Conservation (phyloP, 2,113 vertebrate species). For the Mirza zaza region DNA sequence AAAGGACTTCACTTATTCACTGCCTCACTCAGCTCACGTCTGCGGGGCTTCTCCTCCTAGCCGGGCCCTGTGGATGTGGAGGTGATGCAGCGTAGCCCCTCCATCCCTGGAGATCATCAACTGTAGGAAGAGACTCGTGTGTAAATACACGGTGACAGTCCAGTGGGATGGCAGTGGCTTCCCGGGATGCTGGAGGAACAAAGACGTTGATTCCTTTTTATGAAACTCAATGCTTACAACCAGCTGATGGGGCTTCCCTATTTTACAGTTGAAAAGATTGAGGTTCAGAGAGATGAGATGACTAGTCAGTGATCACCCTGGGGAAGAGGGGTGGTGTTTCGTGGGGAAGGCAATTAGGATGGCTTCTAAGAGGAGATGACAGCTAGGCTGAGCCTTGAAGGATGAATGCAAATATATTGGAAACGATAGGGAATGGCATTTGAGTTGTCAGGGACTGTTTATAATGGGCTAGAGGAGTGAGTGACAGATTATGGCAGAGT, state of each 20-base stretch:
- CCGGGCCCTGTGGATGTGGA: background rate
- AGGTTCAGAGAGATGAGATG: background rate
- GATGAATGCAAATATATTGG: background rate
- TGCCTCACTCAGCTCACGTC: fast-evolving
- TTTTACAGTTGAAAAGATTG: background rate
- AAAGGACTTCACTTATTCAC: background rate
- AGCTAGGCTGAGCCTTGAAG: background rate
- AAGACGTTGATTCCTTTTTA: background rate
- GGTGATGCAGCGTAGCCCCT: background rate
- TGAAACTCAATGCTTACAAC: background rate
- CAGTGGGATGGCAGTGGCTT: background rate
- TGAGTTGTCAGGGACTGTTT: background rate
- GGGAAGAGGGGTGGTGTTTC: background rate
- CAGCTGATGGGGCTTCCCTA: background rate
- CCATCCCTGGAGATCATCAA: background rate
- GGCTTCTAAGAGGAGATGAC: background rate
- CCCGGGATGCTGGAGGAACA: background rate
- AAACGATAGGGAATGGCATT: background rate
- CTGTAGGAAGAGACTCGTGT: background rate
- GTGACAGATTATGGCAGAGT: background rate
- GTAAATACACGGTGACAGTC: background rate
- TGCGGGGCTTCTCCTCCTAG: background rate
- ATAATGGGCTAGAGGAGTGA: background rate
- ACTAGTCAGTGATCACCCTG: background rate
- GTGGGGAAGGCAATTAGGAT: background rate